A percentile compares a stretch with the other conserved stretches of the same genome.
phyloP scores from a whole-genome alignment of 2,113 vertebrate genomes.

The Tyrannus savana region DNA sequence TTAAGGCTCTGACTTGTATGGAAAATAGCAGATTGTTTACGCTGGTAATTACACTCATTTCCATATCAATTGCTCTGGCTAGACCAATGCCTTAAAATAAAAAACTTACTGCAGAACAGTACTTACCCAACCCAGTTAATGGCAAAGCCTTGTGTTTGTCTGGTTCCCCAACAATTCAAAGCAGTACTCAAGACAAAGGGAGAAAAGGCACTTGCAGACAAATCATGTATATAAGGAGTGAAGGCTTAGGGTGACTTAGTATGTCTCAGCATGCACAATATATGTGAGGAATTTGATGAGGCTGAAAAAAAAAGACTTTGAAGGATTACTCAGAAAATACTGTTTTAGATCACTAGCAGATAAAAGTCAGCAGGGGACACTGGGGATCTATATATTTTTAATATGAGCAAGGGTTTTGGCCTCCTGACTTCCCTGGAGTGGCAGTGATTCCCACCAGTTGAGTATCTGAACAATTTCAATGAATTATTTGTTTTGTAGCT shows the following conservation, averaged over 20 bases:
- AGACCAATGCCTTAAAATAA: constrained; percentile 40
- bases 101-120: constrained; percentile 29
- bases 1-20: constrained; percentile 69
- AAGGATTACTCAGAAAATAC: constrained; percentile 1
- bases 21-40: constrained; percentile 80
- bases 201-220: not conserved
- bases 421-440: not conserved
- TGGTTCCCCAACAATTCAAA: not conserved
- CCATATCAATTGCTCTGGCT: constrained; percentile 74
- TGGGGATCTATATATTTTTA: not conserved
- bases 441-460: not conserved
- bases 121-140: not conserved
- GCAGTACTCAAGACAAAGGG: not conserved
- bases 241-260: not conserved
- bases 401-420: not conserved
- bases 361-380: not conserved
- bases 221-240: not conserved
- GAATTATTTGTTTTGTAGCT: not conserved
- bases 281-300: not conserved
- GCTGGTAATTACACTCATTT: constrained; percentile 78
- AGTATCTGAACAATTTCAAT: not conserved
- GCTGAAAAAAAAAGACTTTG: not conserved
- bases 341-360: constrained; percentile 2
- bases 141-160: not conserved
- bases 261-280: not conserved